These are phyloP conservation scores for Chelmon rostratus DNA, from an alignment of 2,797 vertebrate genomes.

Conservation along the genomic window DNA sequence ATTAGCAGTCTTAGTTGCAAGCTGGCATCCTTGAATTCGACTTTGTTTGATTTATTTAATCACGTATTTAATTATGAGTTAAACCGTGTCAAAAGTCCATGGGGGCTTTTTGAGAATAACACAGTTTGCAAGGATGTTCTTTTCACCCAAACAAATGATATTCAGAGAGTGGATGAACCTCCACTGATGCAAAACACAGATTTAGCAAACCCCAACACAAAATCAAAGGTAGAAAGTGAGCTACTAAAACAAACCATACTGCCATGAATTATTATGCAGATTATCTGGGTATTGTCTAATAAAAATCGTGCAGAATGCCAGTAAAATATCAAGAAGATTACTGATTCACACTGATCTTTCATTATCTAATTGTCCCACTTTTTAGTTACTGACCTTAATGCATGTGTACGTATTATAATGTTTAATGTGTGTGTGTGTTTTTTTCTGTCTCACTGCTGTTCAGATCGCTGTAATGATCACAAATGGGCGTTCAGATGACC, in stretches of 20 bases:
- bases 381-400: background rate
- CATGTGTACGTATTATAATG: background rate
- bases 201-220: constrained; percentile 14
- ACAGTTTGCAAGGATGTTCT: constrained; percentile 25
- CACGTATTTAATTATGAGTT: constrained; percentile 65
- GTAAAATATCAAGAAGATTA: too few species aligned
- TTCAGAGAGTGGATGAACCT: constrained; percentile 25
- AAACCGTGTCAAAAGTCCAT: constrained; percentile 52
- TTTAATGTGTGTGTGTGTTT: constrained; percentile 6
- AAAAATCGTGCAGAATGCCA: too few species aligned
- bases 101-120: constrained; percentile 34
- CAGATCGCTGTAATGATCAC: constrained; percentile 90
- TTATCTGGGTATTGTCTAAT: too few species aligned
- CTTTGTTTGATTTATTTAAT: constrained; percentile 61
- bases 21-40: constrained; percentile 40
- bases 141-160: constrained; percentile 12
- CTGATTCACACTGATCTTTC: too few species aligned
- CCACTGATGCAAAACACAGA: constrained; percentile 6
- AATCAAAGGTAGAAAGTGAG: too few species aligned
- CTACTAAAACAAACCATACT: too few species aligned
- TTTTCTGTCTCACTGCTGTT: background rate
- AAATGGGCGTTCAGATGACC: constrained; percentile 87
- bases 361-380: background rate
- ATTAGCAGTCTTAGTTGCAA: constrained; percentile 60
- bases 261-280: too few species aligned